Conservation (phyloP, 2,113 vertebrate genomes). For the Melanocharis versteri region DNA sequence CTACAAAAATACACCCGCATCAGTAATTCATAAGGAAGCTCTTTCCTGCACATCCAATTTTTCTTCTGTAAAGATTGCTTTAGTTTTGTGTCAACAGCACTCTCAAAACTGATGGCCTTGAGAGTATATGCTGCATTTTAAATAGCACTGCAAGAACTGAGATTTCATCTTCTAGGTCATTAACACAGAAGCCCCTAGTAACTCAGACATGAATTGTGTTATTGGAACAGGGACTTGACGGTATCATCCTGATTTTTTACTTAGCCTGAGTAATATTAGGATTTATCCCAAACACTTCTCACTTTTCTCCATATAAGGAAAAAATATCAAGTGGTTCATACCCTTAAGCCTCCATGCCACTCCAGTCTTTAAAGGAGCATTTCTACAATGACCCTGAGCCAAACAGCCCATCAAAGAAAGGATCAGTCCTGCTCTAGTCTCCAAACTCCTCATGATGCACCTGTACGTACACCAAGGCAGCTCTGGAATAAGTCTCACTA, state of each 20-base stretch:
- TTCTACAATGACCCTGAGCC: not conserved
- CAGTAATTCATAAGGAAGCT: not conserved
- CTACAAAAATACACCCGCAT: not conserved
- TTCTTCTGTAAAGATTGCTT: not conserved
- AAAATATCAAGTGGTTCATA: not conserved
- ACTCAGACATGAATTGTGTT: not conserved
- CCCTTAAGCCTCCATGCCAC: not conserved
- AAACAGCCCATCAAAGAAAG: not conserved
- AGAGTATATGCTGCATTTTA: not conserved
- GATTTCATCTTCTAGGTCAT: not conserved
- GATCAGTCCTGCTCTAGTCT: rapidly evolving
- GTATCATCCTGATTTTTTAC: not conserved
- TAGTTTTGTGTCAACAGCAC: not conserved
- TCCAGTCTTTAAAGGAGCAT: not conserved
- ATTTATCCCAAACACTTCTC: not conserved
- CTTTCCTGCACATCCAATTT: not conserved
- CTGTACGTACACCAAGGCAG: not conserved
- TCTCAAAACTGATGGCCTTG: not conserved
- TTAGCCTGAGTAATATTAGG: not conserved
- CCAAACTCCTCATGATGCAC: not conserved
- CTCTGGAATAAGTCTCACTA: not conserved
- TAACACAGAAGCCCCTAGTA: not conserved
- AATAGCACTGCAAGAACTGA: not conserved
- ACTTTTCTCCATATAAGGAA: not conserved
- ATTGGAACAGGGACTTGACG: not conserved